Conservation (phyloP, 1,140 invertebrate genomes). For the Phymastichus coffea region DNA sequence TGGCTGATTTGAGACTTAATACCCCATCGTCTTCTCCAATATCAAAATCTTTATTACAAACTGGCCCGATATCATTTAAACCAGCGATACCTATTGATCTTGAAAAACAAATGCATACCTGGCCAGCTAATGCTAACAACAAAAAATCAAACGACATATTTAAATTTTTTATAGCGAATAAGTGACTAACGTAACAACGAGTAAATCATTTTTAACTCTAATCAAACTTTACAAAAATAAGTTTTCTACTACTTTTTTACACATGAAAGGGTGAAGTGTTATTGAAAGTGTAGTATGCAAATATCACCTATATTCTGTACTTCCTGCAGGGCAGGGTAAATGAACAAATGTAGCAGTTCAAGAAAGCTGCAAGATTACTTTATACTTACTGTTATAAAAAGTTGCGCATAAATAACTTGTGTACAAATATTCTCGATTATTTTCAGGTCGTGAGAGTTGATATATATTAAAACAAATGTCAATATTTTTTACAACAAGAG, state of each 20-base stretch:
- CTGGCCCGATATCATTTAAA: slow-evolving; percentile 42
- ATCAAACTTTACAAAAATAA: slow-evolving; percentile 14
- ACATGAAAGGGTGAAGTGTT: slow-evolving; percentile 17
- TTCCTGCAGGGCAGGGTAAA: slow-evolving; percentile 29
- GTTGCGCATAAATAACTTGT: slow-evolving; percentile 27
- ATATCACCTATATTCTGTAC: slow-evolving; percentile 15
- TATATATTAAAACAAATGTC: slow-evolving; percentile 19
- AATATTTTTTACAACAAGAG: slow-evolving; percentile 30
- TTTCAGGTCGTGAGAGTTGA: slow-evolving; percentile 25
- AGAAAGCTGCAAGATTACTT: slow-evolving; percentile 25
- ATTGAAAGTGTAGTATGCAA: slow-evolving; percentile 17
- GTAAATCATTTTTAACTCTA: slow-evolving; percentile 20
- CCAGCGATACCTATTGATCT: slow-evolving; percentile 45
- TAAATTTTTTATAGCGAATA: slow-evolving; percentile 53
- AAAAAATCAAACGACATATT: slow-evolving; percentile 54
- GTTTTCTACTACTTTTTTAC: slow-evolving; percentile 27
- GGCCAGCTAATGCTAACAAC: slow-evolving; percentile 43
- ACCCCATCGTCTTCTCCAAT: slow-evolving; percentile 46
- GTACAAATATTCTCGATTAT: slow-evolving; percentile 30
- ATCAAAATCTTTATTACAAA: slow-evolving; percentile 40
- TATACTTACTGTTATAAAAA: slow-evolving; percentile 30
- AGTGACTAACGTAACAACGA: slow-evolving; percentile 43
- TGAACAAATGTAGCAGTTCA: slow-evolving; percentile 24
- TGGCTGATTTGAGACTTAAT: slow-evolving; percentile 47
- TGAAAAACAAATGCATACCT: slow-evolving; percentile 47